phyloP scores from a whole-genome alignment of 2,888 invertebrate species.

The Hemistola chrysoprasaria region DNA sequence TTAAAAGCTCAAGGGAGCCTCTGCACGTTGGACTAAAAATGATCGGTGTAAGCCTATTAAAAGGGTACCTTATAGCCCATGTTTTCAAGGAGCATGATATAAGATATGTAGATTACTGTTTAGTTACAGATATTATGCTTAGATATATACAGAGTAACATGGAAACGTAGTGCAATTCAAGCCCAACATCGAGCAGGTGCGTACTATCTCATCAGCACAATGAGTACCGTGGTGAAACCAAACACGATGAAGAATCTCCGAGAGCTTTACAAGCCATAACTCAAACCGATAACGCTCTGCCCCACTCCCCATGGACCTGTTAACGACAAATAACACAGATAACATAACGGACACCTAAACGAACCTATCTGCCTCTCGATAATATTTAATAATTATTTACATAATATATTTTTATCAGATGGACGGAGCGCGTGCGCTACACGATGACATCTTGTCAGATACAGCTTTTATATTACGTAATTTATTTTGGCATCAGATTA shows the following conservation, averaged over 20 bases:
- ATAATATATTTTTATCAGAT: conserved; percentile 71
- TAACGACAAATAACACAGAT: conserved; percentile 79
- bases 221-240: conserved; percentile 59
- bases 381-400: conserved; percentile 80
- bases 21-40: too few species aligned
- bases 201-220: conserved; percentile 48
- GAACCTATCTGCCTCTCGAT: conserved; percentile 70
- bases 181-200: conserved; percentile 40
- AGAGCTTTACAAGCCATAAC: conserved; percentile 56
- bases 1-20: too few species aligned
- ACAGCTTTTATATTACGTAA: conserved; percentile 47
- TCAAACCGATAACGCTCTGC: conserved; percentile 70
- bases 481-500: conserved; percentile 54
- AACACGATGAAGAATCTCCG: conserved; percentile 56
- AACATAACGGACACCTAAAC: conserved; percentile 74
- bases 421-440: conserved; percentile 59
- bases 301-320: conserved; percentile 59
- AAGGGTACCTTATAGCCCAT: too few species aligned
- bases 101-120: too few species aligned
- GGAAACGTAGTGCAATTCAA: conserved; percentile 18
- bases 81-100: too few species aligned
- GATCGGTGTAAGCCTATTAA: too few species aligned
- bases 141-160: conserved; percentile 9
- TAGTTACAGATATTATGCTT: too few species aligned
- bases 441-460: conserved; percentile 53